These are phyloP conservation scores for Onchidella celtica DNA, from an alignment of 2,888 invertebrate genomes.

Conservation along the genomic window DNA sequence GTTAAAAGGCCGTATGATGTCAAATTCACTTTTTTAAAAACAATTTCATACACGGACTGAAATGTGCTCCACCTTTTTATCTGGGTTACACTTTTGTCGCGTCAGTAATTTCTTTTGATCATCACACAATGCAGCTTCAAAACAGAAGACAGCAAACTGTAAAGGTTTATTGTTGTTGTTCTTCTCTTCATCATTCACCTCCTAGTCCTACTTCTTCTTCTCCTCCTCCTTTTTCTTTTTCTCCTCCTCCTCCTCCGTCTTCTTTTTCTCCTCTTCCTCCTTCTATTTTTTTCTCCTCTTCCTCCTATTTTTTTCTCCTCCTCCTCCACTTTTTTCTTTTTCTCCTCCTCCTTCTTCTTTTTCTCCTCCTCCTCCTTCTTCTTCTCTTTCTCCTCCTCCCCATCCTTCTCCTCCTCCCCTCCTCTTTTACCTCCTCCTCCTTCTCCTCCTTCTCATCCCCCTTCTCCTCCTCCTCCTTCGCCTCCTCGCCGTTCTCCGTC, in stretches of 20 bases:
- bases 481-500: not conserved
- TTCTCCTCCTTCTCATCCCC: not conserved
- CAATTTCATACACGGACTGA: too few species aligned
- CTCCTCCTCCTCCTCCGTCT: slow-evolving; percentile 1
- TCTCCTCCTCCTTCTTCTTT: not conserved
- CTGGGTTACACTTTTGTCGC: too few species aligned
- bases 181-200: too few species aligned
- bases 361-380: not conserved
- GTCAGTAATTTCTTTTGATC: too few species aligned
- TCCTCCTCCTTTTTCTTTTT: not conserved
- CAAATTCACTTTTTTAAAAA: too few species aligned
- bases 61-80: too few species aligned
- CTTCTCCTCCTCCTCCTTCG: not conserved
- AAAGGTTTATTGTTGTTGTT: too few species aligned
- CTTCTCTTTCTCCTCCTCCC: not conserved
- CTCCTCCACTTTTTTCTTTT: not conserved
- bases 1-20: too few species aligned
- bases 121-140: too few species aligned
- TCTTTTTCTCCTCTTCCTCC: not conserved
- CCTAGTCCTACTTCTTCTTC: too few species aligned
- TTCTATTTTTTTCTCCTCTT: slow-evolving; percentile 11
- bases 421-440: not conserved
- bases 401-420: not conserved
- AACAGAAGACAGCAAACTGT: too few species aligned
- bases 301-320: not conserved